A percentile compares a stretch with the other conserved stretches of the same genome.
These are phyloP conservation scores for Coregonus clupeaformis DNA, from an alignment of 2,113 vertebrate genomes.

Conservation along the genomic window DNA sequence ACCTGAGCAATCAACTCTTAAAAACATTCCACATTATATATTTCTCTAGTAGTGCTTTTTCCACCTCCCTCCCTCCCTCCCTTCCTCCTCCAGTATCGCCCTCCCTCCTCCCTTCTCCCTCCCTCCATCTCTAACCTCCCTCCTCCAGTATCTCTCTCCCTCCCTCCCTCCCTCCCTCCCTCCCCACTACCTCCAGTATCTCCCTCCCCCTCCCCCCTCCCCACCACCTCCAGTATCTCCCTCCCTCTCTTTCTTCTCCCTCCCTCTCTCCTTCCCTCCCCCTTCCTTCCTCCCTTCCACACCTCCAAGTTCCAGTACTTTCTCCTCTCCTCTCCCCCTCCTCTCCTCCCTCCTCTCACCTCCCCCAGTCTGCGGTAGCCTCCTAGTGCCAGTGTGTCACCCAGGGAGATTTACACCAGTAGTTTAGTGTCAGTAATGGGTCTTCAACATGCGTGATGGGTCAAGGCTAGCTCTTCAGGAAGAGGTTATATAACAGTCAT, in stretches of 20 bases:
- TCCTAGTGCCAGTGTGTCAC: constrained; percentile 37
- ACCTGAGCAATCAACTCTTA: background rate
- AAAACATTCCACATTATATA: too few relatives aligned
- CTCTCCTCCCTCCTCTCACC: background rate
- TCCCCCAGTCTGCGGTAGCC: constrained; percentile 10
- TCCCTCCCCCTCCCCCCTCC: too few relatives aligned
- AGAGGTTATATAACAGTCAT: constrained; percentile 68
- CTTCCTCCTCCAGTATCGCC: background rate
- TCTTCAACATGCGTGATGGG: constrained; percentile 55
- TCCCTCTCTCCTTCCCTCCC: too few relatives aligned
- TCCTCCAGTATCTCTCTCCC: too few relatives aligned
- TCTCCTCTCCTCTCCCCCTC: background rate
- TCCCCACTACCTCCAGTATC: too few relatives aligned
- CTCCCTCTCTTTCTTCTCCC: background rate
- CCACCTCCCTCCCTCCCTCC: background rate
- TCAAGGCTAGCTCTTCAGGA: constrained; percentile 52
- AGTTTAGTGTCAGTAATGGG: constrained; percentile 55
- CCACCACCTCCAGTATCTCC: too few relatives aligned
- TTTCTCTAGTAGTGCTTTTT: constrained; percentile 18
- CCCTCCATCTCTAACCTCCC: too few relatives aligned
- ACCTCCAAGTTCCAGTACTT: too few relatives aligned
- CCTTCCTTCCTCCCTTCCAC: too few relatives aligned
- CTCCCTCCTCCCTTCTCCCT: background rate
- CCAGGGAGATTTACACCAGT: constrained; percentile 54
- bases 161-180: too few relatives aligned